Evolutionary conservation across 2,113 vertebrate genomes (phyloP).

Genomic region (Colius striatus): DNA sequence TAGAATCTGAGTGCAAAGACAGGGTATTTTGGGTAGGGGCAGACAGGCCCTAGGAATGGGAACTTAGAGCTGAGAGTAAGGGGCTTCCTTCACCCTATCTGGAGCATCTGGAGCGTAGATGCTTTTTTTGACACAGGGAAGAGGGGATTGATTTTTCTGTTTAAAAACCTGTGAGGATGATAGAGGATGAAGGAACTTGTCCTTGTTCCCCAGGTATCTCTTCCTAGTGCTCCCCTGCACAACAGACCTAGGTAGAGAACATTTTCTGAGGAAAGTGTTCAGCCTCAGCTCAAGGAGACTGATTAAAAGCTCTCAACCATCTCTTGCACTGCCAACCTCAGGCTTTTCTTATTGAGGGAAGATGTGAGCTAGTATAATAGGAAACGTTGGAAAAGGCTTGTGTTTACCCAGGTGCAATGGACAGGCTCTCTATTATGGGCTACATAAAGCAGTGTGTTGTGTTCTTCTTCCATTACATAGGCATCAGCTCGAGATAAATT

Average conservation of each 20-base stretch:
- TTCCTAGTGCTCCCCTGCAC: background rate
- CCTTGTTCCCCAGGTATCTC: background rate
- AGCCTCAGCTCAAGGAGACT: background rate
- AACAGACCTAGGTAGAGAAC: background rate
- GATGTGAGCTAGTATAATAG: background rate
- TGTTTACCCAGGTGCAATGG: background rate
- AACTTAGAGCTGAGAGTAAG: background rate
- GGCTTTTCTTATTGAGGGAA: background rate
- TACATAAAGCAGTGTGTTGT: background rate
- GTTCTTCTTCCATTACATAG: background rate
- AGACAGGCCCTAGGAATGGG: background rate
- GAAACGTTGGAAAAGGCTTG: background rate
- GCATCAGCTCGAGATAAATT: background rate
- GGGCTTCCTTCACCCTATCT: background rate
- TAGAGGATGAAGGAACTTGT: background rate
- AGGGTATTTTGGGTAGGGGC: background rate
- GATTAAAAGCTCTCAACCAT: background rate
- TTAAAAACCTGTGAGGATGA: background rate
- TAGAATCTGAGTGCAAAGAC: background rate
- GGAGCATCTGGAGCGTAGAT: background rate
- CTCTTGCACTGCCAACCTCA: background rate
- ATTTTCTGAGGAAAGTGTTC: background rate
- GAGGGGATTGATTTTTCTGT: background rate
- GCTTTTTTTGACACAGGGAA: background rate
- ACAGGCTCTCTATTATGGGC: background rate